Evolutionary conservation across 2,888 invertebrate species (phyloP).

Genomic region (Mongoloraphidia duomilia): DNA sequence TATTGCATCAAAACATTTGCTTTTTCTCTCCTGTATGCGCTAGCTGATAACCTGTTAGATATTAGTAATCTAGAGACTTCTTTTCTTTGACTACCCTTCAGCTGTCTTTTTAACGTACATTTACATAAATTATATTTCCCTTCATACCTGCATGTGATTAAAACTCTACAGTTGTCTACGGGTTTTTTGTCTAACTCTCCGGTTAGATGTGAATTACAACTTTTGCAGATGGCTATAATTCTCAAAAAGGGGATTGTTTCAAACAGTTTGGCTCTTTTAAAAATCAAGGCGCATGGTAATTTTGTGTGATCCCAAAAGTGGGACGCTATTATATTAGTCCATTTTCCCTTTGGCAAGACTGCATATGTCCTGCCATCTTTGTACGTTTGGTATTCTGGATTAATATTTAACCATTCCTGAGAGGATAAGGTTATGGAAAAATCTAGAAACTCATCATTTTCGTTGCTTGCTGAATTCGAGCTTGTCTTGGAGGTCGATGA

Average conservation of each 20-base stretch:
- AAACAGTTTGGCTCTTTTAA: constrained; percentile 6
- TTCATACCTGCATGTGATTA: constrained; percentile 1
- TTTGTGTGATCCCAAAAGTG: constrained; percentile 7
- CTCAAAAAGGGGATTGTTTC: not conserved
- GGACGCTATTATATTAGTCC: constrained; percentile 5
- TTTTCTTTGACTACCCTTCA: constrained; percentile 2
- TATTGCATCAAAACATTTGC: constrained; percentile 4
- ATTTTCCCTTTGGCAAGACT: constrained; percentile 1
- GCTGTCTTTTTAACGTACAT: constrained; percentile 1
- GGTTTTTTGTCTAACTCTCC: constrained; percentile 5
- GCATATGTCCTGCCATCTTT: not conserved
- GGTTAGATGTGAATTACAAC: constrained; percentile 4
- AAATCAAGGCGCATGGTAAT: constrained; percentile 7
- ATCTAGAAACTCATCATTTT: too few relatives aligned
- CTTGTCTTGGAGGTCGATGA: not conserved
- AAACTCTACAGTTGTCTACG: not conserved
- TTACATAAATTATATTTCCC: constrained; percentile 1
- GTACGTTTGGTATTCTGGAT: not conserved
- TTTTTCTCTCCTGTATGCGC: constrained; percentile 4
- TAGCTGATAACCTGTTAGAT: constrained; percentile 3
- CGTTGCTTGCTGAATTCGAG: not conserved
- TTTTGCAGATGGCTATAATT: constrained; percentile 1
- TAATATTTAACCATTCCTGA: constrained; percentile 1
- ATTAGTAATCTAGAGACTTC: constrained; percentile 1
- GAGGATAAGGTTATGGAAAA: too few relatives aligned